Base-by-base conservation (phyloP, 2,888 invertebrate species). In the Pteria penguin region DNA sequence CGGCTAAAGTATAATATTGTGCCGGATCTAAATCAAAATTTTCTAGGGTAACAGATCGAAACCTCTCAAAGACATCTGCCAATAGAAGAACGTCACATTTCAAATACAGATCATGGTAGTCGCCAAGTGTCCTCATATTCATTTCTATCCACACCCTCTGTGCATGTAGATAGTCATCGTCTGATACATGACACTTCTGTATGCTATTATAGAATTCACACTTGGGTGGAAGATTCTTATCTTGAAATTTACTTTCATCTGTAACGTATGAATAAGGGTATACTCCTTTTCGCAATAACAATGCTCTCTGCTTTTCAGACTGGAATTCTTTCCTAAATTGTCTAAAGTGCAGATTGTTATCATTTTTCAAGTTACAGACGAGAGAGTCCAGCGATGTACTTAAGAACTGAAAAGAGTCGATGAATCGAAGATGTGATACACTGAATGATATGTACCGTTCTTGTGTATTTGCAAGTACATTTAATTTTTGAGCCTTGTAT, bases 31-130 rank as follows among this genome's bases (percentile, higher is more conserved):
- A 57, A n/a, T 55, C 60, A 27, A 27, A 69, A 32, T 55, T 32
- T 55, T 68, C 27, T 3, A 68, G n/a, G 58, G 58, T 27, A 22
- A 58, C 29, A 58, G 14, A 14, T 58, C 58, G 26, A 29, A 58
- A 58, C 29, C 58, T 18, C 29, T 91, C 87, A 82, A 90, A 90
- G 29, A 90, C 82, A 83, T 90, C 86, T 26, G 86, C 86, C 67
- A 89, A 80, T 22, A 88, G 78, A 11, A 88, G 77, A 2, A 87
- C 84, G 78, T 89, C 88, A 57, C 83, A 83, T 67, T 79, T 60
- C 29, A 63, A 18, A 82, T 87, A 81, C 62, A 84, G 60, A 83
- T 87, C 78, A 79, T 81, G 78, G 72, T 78, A 75, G 18, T 52
- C 52, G 18, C 52, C 2, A 18, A 52, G 18, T 52, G 52, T 52